Percentiles rank a stretch among this genome's conserved stretches.
phyloP scores from a whole-genome alignment of 1,140 invertebrate genomes.

The Aphaenogaster floridana region DNA sequence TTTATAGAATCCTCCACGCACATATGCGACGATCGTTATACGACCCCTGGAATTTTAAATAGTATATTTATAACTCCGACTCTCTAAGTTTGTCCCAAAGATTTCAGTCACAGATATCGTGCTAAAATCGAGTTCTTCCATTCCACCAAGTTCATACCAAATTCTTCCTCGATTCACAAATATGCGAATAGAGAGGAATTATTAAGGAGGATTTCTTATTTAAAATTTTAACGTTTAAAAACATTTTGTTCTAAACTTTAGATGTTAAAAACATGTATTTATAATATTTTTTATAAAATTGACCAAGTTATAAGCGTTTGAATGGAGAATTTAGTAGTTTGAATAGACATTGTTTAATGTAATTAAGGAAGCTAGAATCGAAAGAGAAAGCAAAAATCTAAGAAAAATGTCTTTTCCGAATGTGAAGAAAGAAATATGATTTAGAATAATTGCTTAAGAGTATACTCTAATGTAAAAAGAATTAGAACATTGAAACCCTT shows the following conservation, averaged over 20 bases:
- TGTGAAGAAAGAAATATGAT: not conserved
- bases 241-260: not conserved
- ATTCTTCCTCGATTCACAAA: not conserved
- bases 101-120: constrained; percentile 7
- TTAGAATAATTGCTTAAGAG: not conserved
- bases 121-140: not conserved
- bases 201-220: not conserved
- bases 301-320: not conserved
- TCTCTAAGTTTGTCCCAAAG: not conserved
- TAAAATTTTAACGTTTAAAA: not conserved
- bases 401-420: not conserved
- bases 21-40: constrained; percentile 23
- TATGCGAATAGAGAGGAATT: not conserved
- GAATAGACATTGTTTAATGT: not conserved
- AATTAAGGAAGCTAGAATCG: not conserved
- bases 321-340: not conserved
- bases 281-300: not conserved
- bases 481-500: not conserved
- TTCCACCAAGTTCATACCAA: not conserved
- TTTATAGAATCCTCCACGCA: constrained; percentile 19
- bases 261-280: constrained; percentile 12
- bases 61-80: not conserved
- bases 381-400: not conserved
- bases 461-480: not conserved
- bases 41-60: not conserved